Evolutionary conservation across 2,888 invertebrate genomes (phyloP).

Genomic region (Tiliacea citrago): DNA sequence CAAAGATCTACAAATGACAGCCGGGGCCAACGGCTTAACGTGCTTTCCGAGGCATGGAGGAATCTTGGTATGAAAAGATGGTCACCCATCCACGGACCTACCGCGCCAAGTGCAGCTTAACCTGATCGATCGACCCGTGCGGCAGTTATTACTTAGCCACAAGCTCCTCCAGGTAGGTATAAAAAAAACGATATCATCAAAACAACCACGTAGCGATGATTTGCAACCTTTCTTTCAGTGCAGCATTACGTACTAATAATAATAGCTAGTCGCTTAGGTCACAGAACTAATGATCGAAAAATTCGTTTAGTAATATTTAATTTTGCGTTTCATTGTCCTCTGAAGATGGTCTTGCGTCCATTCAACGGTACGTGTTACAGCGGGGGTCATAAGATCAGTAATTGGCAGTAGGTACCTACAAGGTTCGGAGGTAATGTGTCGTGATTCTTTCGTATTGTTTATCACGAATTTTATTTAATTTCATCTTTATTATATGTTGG

Average conservation of each 20-base stretch:
- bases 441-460: constrained; percentile 58
- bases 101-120: too few species aligned
- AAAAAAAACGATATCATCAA: not conserved
- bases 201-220: not conserved
- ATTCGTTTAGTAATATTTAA: constrained; percentile 59
- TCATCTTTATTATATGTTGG: constrained; percentile 37
- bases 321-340: constrained; percentile 53
- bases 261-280: constrained; percentile 13
- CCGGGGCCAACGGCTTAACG: too few species aligned
- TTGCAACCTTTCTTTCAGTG: constrained; percentile 4
- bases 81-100: too few species aligned
- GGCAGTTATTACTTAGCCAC: too few species aligned
- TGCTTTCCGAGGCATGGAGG: too few species aligned
- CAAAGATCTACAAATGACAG: too few species aligned
- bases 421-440: constrained; percentile 49
- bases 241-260: constrained; percentile 19
- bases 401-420: constrained; percentile 41
- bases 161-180: too few species aligned
- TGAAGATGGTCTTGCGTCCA: constrained; percentile 39
- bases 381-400: constrained; percentile 59
- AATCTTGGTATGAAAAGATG: too few species aligned
- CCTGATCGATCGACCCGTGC: too few species aligned
- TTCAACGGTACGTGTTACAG: constrained; percentile 46
- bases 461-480: too few species aligned
- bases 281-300: constrained; percentile 32